Conservation (phyloP, 2,113 vertebrate species). For the Porphyrio hochstetteri region DNA sequence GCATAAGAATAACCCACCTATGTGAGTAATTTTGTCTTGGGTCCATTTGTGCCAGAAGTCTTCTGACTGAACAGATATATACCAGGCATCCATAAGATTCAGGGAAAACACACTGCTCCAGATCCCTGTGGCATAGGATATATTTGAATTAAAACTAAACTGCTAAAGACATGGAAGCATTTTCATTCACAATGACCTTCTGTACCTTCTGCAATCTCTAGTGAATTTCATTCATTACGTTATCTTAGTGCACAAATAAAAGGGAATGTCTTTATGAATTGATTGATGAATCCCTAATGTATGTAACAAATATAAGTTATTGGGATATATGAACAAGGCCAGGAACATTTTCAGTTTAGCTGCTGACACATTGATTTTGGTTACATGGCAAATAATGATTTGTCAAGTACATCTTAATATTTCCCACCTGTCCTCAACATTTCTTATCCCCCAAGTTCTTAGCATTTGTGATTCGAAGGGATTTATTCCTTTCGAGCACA, state of each 20-base stretch:
- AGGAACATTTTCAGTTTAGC: neutral
- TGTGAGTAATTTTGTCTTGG: constrained; percentile 53
- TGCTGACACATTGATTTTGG: neutral
- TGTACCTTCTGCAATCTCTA: neutral
- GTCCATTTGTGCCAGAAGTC: constrained; percentile 75
- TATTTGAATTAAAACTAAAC: neutral
- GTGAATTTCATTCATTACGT: neutral
- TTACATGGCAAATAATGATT: neutral
- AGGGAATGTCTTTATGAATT: neutral
- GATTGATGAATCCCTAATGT: neutral
- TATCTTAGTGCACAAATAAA: neutral
- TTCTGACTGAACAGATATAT: constrained; percentile 58
- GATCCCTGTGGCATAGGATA: constrained; percentile 40
- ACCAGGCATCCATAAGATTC: constrained; percentile 76
- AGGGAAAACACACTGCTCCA: constrained; percentile 77
- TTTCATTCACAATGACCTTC: neutral
- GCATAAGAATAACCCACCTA: constrained; percentile 20
- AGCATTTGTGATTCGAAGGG: neutral
- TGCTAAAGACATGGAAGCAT: neutral
- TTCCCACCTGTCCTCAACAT: neutral
- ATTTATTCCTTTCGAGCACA: neutral
- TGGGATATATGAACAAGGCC: neutral
- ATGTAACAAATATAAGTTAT: neutral
- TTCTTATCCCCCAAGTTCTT: neutral
- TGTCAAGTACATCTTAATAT: neutral